Base-by-base conservation (phyloP, 2,888 invertebrate genomes). In the Charanyca ferruginea region DNA sequence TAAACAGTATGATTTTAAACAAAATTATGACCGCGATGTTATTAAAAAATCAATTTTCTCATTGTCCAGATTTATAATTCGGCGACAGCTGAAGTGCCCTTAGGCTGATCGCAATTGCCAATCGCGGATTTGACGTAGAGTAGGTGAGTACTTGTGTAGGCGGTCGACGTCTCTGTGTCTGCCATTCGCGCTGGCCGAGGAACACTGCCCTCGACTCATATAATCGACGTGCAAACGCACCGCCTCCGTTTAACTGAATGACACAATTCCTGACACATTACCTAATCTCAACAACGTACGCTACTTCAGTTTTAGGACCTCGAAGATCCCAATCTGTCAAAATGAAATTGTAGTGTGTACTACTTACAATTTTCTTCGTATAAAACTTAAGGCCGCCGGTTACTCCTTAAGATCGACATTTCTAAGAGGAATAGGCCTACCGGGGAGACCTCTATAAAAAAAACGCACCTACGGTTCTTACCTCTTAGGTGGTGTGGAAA, bases 401-500 rank as follows among this genome's bases (percentile, higher is more conserved):
- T 70, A 67, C 66, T 53, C 28, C 57, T 23, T 55, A 60, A 41
- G 57, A 18, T 54, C 42, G 23, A 55, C 22, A 28, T 51, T 54
- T 58, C 35, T 67, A 61, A 91, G 94, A 95, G 95, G 95, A 95
- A 60, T 95, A 95, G 91, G 95, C 95, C 95, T 95, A 91, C 69
- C 82, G 95, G 95, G 95, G 94, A 95, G 42, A 95, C 95, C 95
- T 95, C 95, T 94, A 81, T 90, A 95, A 94, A 94, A 95, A 95
- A 95, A 94, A 83, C 94, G 94, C 93, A 89, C 94, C 92, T 85
- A 45, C 42, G 89, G 93, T 93, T 93, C 93, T 92, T 94, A 94
- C 95, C 94, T 91, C 94, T 60, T 55, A 75, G 94, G 95, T 95
- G 94, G 94, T 94, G 95, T 93, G 95, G 95, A 94, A 95, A 94